These are phyloP conservation scores for Adoxophyes honmai DNA, from an alignment of 1,140 invertebrate species.

Conservation along the genomic window DNA sequence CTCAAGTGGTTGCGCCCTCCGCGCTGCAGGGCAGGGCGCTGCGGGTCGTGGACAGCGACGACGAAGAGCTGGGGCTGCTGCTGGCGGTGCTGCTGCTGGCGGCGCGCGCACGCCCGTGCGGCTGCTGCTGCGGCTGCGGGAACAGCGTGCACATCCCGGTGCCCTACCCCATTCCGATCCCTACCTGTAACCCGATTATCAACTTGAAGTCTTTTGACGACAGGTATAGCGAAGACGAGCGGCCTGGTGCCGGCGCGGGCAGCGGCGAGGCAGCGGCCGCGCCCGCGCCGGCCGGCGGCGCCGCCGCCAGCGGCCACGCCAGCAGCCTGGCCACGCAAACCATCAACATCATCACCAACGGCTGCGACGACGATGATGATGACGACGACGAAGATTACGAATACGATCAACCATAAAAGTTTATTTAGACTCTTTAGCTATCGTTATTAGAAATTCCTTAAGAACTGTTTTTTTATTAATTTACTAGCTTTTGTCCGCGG, in stretches of 20 bases:
- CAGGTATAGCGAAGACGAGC: neutral
- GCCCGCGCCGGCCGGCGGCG: neutral
- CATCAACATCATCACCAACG: neutral
- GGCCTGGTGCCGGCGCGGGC: neutral
- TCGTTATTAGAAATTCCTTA: too few relatives aligned
- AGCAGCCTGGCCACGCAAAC: neutral
- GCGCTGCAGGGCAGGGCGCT: slow-evolving; percentile 10
- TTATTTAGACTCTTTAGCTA: too few relatives aligned
- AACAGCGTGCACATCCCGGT: slow-evolving; percentile 32
- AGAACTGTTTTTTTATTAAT: too few relatives aligned
- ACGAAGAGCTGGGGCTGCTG: slow-evolving; percentile 46
- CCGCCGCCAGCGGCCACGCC: neutral
- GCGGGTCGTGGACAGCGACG: slow-evolving; percentile 26
- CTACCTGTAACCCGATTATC: slow-evolving; percentile 31
- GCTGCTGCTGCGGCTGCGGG: slow-evolving; percentile 22
- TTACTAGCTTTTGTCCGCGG: too few relatives aligned
- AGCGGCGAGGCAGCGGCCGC: neutral
- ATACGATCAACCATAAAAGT: too few relatives aligned
- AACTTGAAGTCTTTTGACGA: slow-evolving; percentile 14
- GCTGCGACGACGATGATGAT: neutral
- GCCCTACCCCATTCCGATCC: slow-evolving; percentile 45
- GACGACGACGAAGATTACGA: neutral
- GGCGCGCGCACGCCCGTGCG: slow-evolving; percentile 34
- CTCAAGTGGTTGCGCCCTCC: too few relatives aligned
- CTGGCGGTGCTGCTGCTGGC: slow-evolving; percentile 43